Evolutionary conservation across 2,797 vertebrate genomes (phyloP).

Genomic region (Martes flavigula): DNA sequence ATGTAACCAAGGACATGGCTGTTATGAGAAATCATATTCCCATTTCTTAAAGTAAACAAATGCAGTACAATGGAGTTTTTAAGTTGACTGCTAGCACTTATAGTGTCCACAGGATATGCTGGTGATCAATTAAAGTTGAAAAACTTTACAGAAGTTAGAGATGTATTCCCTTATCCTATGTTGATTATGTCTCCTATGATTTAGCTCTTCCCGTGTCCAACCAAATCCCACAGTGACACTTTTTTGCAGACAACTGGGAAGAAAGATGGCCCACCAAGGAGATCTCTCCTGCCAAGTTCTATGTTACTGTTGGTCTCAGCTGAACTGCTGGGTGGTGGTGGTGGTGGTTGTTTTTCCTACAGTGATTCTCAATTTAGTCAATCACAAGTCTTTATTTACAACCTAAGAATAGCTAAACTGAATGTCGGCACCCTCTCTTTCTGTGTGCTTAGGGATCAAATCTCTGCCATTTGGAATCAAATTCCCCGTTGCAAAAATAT

Average conservation of each 20-base stretch:
- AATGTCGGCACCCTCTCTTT: not conserved
- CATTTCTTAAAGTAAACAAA: not conserved
- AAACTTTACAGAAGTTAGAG: not conserved
- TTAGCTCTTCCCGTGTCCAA: not conserved
- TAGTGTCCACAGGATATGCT: not conserved
- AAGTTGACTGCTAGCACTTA: not conserved
- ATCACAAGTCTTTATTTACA: conserved; percentile 49
- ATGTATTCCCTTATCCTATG: not conserved
- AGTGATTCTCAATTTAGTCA: conserved; percentile 50
- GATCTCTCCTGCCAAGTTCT: not conserved
- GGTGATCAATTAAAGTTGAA: not conserved
- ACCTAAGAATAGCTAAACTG: not conserved
- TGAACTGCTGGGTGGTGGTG: not conserved
- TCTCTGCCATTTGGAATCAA: conserved; percentile 33
- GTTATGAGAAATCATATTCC: conserved; percentile 9
- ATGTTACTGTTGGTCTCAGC: not conserved
- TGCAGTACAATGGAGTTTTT: not conserved
- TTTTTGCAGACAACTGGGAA: not conserved
- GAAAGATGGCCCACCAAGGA: not conserved
- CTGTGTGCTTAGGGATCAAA: conserved; percentile 6
- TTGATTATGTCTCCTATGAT: not conserved
- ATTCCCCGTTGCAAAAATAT: conserved; percentile 37
- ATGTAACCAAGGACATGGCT: not conserved
- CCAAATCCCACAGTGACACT: not conserved
- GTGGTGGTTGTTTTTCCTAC: not conserved